These are phyloP conservation scores for Turritopsis rubra DNA, from an alignment of 30 jellyfish, hydroid and myxozoan species.

Conservation along the genomic window DNA sequence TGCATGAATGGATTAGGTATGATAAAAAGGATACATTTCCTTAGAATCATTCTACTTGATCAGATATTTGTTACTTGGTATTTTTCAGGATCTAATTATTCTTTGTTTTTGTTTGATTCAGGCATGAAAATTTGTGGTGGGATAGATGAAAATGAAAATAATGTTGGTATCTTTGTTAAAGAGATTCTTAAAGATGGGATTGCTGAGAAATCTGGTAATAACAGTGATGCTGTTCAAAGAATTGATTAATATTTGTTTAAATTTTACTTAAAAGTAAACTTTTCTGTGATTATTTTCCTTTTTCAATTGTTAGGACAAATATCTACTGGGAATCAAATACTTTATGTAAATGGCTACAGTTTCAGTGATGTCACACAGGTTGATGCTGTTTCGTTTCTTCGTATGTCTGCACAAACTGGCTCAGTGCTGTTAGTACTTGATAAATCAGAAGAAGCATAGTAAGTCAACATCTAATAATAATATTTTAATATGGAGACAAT, in stretches of 20 bases:
- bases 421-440: conserved; percentile 23
- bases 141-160: conserved; percentile 35
- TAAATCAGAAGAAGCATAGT: conserved; percentile 52
- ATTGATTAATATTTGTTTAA: background rate
- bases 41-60: too few species aligned
- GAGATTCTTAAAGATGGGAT: conserved; percentile 68
- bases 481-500: too few species aligned
- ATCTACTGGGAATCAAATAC: conserved; percentile 56
- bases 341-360: conserved; percentile 54
- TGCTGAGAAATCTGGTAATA: conserved; percentile 57
- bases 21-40: too few species aligned
- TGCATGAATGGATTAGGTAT: conserved; percentile 24
- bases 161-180: conserved; percentile 70
- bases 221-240: background rate
- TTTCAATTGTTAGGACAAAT: conserved; percentile 58
- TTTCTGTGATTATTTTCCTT: background rate
- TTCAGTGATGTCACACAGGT: conserved; percentile 31
- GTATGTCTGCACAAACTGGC: conserved; percentile 73
- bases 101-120: too few species aligned
- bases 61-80: too few species aligned
- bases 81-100: too few species aligned
- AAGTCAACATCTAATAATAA: background rate
- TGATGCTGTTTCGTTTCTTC: conserved; percentile 51
- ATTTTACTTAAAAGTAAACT: background rate
- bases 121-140: conserved; percentile 94